These are phyloP conservation scores for Leucosticte australis DNA, from an alignment of 2,113 vertebrate species.

Conservation along the genomic window DNA sequence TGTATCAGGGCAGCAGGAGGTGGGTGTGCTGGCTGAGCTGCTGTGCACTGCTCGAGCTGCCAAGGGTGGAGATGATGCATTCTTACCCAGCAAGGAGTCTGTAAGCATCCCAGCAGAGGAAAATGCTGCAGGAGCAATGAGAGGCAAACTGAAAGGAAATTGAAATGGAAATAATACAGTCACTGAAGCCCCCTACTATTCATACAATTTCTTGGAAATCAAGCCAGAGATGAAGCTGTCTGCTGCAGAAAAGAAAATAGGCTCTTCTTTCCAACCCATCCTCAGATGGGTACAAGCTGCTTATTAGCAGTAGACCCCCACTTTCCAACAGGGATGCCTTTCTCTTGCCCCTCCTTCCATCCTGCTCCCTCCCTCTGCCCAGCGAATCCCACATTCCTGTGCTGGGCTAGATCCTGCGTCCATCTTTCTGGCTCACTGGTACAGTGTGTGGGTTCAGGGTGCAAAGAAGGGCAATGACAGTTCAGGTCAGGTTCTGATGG, in stretches of 20 bases:
- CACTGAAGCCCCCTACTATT: neutral
- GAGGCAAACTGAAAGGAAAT: neutral
- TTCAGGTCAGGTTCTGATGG: accelerated
- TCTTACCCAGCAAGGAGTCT: neutral
- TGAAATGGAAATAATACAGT: neutral
- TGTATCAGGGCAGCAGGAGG: neutral
- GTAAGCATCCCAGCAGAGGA: neutral
- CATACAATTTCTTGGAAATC: neutral
- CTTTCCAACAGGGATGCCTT: neutral
- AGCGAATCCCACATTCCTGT: neutral
- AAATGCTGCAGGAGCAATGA: neutral
- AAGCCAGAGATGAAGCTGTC: neutral
- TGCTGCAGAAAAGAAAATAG: neutral
- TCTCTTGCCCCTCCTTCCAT: neutral
- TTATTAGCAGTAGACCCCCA: neutral
- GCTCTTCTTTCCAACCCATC: neutral
- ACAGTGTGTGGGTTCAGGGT: neutral
- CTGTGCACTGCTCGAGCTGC: neutral
- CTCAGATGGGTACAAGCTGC: neutral
- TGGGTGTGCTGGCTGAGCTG: neutral
- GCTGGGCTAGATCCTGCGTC: neutral
- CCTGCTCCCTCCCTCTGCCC: accelerated
- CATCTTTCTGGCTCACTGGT: neutral
- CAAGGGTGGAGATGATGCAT: accelerated
- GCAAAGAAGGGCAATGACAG: accelerated